These are phyloP conservation scores for Xenopus laevis DNA, from an alignment of 2,113 vertebrate genomes.

Conservation along the genomic window DNA sequence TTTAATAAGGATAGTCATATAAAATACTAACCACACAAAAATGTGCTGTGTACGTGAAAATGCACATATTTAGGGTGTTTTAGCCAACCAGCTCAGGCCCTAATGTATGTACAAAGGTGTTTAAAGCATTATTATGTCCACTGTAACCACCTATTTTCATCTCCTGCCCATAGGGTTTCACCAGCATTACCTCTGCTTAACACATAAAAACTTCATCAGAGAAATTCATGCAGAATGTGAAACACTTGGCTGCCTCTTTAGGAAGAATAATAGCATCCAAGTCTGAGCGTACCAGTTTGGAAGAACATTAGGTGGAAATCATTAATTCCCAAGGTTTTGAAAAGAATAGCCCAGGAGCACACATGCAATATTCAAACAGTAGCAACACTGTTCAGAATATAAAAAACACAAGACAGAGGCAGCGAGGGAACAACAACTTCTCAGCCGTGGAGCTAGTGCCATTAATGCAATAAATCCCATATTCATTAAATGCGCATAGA, in stretches of 20 bases:
- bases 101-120: neutral
- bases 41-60: too few species aligned
- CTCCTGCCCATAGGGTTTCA: conserved; percentile 10
- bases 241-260: conserved; percentile 34
- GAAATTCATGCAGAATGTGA: conserved; percentile 38
- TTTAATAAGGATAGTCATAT: too few species aligned
- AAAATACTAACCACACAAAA: too few species aligned
- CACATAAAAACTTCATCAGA: conserved; percentile 34
- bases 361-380: conserved; percentile 38
- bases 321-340: conserved; percentile 45
- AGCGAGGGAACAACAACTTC: conserved; percentile 33
- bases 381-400: conserved; percentile 23
- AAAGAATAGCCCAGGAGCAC: conserved; percentile 40
- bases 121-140: conserved; percentile 9
- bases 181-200: conserved; percentile 15
- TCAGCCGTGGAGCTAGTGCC: conserved; percentile 11
- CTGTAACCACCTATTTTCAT: conserved; percentile 13
- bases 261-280: conserved; percentile 42
- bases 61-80: too few species aligned
- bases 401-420: conserved; percentile 33
- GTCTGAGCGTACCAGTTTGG: conserved; percentile 36
- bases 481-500: conserved; percentile 35
- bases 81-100: neutral
- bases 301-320: conserved; percentile 45
- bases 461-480: conserved; percentile 37